Evolutionary conservation across 1,140 invertebrate genomes (phyloP).

Genomic region (Drosophila oshimai): DNA sequence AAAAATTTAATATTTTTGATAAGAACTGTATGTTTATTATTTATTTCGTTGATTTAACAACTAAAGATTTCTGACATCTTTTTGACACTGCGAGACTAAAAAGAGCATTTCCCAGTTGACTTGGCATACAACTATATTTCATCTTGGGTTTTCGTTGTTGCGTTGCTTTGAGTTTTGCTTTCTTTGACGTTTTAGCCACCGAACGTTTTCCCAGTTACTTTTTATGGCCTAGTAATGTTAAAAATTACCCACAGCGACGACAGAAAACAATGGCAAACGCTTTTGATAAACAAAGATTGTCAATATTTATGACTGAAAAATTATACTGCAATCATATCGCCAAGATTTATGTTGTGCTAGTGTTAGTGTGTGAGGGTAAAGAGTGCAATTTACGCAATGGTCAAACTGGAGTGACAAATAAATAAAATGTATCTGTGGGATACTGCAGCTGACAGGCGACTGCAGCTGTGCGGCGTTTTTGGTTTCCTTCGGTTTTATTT

Average conservation of each 20-base stretch:
- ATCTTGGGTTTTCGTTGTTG: slow-evolving; percentile 21
- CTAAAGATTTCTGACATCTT: not conserved
- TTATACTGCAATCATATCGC: slow-evolving; percentile 50
- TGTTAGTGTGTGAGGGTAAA: slow-evolving; percentile 3
- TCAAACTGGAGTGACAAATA: slow-evolving; percentile 44
- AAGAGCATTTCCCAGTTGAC: slow-evolving; percentile 23
- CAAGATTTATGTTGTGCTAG: slow-evolving; percentile 15
- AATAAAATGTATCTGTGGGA: slow-evolving; percentile 59
- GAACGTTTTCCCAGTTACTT: slow-evolving; percentile 55
- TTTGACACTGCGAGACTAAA: no score
- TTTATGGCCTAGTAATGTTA: slow-evolving; percentile 73
- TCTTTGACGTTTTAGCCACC: slow-evolving; percentile 53
- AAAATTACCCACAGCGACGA: slow-evolving; percentile 72
- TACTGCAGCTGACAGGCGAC: slow-evolving; percentile 61
- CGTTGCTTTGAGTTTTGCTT: slow-evolving; percentile 59
- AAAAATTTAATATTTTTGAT: no score
- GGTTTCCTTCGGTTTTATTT: not conserved
- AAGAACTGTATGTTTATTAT: no score
- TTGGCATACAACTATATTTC: not conserved
- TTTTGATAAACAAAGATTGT: slow-evolving; percentile 66
- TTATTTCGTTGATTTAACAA: no score
- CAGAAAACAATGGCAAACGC: slow-evolving; percentile 27
- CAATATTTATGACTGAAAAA: slow-evolving; percentile 67
- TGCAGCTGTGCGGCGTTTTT: slow-evolving; percentile 63
- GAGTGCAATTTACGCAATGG: slow-evolving; percentile 63